Evolutionary conservation across 2,797 vertebrate species (phyloP).

Genomic region (Pangasius sanitwongsei): DNA sequence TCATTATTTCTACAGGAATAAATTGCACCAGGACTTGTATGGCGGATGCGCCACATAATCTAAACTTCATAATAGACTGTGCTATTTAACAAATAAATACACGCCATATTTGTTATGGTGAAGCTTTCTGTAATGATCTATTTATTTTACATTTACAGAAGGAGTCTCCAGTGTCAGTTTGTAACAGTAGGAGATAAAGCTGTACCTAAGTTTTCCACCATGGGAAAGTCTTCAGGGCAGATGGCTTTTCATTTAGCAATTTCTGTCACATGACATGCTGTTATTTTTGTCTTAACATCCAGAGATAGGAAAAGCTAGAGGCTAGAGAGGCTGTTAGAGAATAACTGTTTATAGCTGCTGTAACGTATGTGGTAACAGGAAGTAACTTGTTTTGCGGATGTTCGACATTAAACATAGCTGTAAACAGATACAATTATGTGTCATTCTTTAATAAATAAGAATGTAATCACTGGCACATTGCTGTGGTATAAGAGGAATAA

Average conservation of each 20-base stretch:
- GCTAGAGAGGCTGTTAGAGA: not conserved
- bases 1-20: no score
- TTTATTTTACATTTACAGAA: not conserved
- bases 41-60: not conserved
- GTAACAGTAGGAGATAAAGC: not conserved
- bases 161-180: not conserved
- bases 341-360: not conserved
- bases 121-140: not conserved
- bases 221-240: not conserved
- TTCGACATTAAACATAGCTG: not conserved
- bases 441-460: not conserved
- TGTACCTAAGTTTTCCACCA: not conserved
- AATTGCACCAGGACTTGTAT: not conserved
- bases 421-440: not conserved
- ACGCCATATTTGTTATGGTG: not conserved
- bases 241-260: not conserved
- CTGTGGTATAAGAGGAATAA: not conserved
- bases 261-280: not conserved
- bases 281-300: not conserved
- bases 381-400: not conserved
- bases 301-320: no score
- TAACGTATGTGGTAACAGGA: not conserved
- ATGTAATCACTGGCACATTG: not conserved
- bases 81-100: not conserved
- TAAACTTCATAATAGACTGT: not conserved